Evolutionary conservation across 2,113 vertebrate species (phyloP), one percentile per base, ranked within the genome.

Genomic region (Scartelaos histophorus): DNA sequence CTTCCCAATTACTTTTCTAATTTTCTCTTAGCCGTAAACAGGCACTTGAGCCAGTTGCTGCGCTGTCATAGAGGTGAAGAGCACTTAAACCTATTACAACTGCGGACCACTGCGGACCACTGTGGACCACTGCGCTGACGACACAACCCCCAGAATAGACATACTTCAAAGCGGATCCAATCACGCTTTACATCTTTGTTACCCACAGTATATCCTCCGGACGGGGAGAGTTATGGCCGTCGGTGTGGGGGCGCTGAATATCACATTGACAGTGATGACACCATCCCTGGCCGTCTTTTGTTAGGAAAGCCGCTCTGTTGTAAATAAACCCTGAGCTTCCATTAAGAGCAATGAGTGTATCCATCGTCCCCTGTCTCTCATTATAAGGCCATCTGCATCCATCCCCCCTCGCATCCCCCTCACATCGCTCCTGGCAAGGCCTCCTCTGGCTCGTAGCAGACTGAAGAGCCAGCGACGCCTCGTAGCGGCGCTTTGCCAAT

Each of bases 341-440:
- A 80, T 89, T 88, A 87, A 75, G 78, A 76, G 69, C 76, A 80
- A 81, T 22, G 78, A 75, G 74, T 83, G 75, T 79, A 88, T 86
- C 75, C 85, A 86, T 88, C 74, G 79, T 82, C 79, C 73, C 73
- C 80, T 19, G 79, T 78, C 85, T 82, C 82, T 87, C 82, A 82
- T 91, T 87, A 91, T 82, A 74, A 82, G 82, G 73, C 85, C 87
- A 85, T 87, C 85, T 86, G 81, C 82, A 82, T 83, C 84, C 72
- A 81, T 75, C 66, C 74, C 79, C 85, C 69, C 70, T 43, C 25
- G 65, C 75, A 87, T 87, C 74, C 79, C 85, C 69, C 70, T 43
- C 25, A 67, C 75, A 87, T 87, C 75, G 69, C 78, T 87, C 73
- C 79, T 71, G 61, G 78, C 75, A 77, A 85, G 80, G 88, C 86